These are phyloP conservation scores for Acrocephalus kingi DNA, from an alignment of 2,113 vertebrate species.

Conservation along the genomic window DNA sequence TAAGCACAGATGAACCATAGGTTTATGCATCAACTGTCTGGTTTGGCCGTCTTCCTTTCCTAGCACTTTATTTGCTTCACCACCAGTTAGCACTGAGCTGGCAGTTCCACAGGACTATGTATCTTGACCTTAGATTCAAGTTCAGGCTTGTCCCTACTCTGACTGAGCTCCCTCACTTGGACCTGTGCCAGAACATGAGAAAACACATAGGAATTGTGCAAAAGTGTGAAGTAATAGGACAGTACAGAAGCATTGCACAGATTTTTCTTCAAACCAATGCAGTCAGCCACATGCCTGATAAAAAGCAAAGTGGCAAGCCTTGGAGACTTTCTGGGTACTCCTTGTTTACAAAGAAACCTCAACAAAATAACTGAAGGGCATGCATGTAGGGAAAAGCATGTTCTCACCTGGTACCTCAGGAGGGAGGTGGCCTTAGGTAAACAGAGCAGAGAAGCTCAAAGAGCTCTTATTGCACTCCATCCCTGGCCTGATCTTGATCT, in stretches of 20 bases:
- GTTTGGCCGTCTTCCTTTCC: neutral
- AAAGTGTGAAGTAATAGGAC: neutral
- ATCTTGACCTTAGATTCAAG: neutral
- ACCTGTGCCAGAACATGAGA: neutral
- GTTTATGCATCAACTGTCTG: neutral
- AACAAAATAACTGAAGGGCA: neutral
- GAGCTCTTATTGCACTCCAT: neutral
- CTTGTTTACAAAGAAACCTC: neutral
- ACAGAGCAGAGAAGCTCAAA: neutral
- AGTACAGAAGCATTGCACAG: neutral
- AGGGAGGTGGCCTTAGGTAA: neutral
- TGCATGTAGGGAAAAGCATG: neutral
- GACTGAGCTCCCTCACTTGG: neutral
- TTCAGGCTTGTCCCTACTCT: neutral
- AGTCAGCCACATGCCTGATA: neutral
- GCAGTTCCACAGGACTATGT: neutral
- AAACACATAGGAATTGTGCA: neutral
- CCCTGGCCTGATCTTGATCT: neutral
- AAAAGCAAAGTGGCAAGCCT: neutral
- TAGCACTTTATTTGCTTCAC: neutral
- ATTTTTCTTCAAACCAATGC: neutral
- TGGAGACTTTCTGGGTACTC: neutral
- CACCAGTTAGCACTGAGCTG: neutral
- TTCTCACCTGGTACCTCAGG: neutral
- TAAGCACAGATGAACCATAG: neutral